These are phyloP conservation scores for Pachyseris speciosa DNA, from an alignment of 64 coral and sea anemone genomes.

Conservation along the genomic window DNA sequence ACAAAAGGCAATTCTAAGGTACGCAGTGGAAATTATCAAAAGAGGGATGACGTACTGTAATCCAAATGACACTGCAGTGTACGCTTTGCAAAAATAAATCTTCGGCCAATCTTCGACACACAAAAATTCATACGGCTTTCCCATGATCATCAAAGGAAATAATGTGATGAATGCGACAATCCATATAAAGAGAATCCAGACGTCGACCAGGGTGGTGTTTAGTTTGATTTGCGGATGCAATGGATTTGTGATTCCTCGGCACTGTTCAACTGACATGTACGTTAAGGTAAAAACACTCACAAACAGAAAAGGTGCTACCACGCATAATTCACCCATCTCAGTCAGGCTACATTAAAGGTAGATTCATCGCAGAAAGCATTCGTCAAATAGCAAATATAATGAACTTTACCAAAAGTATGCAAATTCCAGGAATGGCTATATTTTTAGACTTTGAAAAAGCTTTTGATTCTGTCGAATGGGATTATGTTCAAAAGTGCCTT, in stretches of 20 bases:
- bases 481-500: too few relatives aligned
- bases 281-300: constrained; percentile 62
- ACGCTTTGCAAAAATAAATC: constrained; percentile 27
- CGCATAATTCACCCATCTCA: too few relatives aligned
- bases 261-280: constrained; percentile 58
- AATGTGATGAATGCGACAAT: constrained; percentile 38
- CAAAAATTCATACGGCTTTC: background rate
- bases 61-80: constrained; percentile 71
- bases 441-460: too few relatives aligned
- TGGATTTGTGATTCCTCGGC: constrained; percentile 56
- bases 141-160: constrained; percentile 69
- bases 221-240: constrained; percentile 59
- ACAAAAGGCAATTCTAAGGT: constrained; percentile 59
- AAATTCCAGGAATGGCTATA: too few relatives aligned
- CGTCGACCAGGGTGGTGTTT: background rate
- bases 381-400: too few relatives aligned
- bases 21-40: constrained; percentile 73
- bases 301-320: too few relatives aligned
- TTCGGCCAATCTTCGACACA: constrained; percentile 77
- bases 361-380: too few relatives aligned
- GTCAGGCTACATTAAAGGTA: too few relatives aligned
- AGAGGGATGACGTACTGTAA: constrained; percentile 81
- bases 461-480: too few relatives aligned
- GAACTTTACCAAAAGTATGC: too few relatives aligned
- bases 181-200: constrained; percentile 61